These are phyloP conservation scores for Gallinago nigripennis DNA, from an alignment of 2,797 vertebrate genomes.

Conservation along the genomic window DNA sequence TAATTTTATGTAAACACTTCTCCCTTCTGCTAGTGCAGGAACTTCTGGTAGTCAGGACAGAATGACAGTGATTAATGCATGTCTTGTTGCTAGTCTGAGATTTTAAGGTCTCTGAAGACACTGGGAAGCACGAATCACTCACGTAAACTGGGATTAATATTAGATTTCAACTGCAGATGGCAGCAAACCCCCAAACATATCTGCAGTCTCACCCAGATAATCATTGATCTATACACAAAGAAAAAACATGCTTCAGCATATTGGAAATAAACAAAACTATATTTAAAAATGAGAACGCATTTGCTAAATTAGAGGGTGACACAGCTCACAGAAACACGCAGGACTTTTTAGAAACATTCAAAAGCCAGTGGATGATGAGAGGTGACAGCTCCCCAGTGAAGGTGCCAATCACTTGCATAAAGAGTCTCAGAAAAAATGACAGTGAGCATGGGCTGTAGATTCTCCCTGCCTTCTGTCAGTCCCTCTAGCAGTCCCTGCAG, in stretches of 20 bases:
- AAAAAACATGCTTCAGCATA: not conserved
- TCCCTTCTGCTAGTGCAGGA: not conserved
- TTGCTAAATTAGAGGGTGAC: not conserved
- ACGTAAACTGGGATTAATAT: not conserved
- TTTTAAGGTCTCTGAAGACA: not conserved
- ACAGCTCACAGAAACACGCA: not conserved
- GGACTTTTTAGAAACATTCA: constrained; percentile 11
- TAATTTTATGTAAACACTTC: not conserved
- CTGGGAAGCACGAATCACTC: not conserved
- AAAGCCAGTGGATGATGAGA: constrained; percentile 18
- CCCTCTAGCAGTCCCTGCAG: not conserved
- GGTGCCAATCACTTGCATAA: constrained; percentile 30
- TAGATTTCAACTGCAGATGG: constrained; percentile 61
- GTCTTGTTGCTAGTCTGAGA: not conserved
- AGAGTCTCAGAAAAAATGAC: constrained; percentile 2
- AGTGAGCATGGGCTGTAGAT: not conserved
- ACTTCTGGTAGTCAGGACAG: not conserved
- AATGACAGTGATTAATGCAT: not conserved
- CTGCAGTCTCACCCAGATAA: not conserved
- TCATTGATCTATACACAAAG: not conserved
- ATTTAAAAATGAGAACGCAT: not conserved
- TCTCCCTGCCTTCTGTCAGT: not conserved
- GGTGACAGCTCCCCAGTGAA: constrained; percentile 10
- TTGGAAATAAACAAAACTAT: not conserved
- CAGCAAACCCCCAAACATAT: constrained; percentile 64